Evolutionary conservation across 1,140 invertebrate genomes (phyloP), one percentile per base, ranked within the genome.

Genomic region (Lycorma delicatula): DNA sequence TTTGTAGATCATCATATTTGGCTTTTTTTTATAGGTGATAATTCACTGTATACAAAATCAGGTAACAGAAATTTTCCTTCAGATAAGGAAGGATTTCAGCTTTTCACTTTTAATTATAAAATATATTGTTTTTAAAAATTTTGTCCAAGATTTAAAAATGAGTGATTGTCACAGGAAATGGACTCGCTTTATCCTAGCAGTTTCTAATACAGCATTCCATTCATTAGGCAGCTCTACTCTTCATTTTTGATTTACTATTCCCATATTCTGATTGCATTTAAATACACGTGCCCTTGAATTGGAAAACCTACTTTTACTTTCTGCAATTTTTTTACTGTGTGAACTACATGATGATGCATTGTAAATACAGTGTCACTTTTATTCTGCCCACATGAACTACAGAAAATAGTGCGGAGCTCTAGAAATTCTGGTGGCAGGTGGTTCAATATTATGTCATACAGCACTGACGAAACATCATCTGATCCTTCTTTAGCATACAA

Each of bases 271-370:
- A 47, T 65, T 57, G n/a, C 59, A 59, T 26, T 61, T 56, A 11
- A 63, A 38, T 65, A 65, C 6, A 55, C 63, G 41, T 64, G 61
- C 13, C 61, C 63, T 22, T 56, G 1, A 34, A 63, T 52, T 18
- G 63, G 63, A 50, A 64, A 64, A 16, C 54, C 50, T 13, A 60
- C 29, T 56, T 51, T 60, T 29, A 60, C 28, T 20, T 25, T 13
- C 9, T 64, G 44, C 18, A 64, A 52, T 38, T 59, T 41, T 56
- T 56, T 61, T 57, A 20, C 22, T 44, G 27, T 28, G 29, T 22
- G 56, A 55, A 66, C 63, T 11, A 66, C 28, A 54, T 64, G 59
- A 18, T 38, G 36, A 38, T n/a, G 13, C 20, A 3, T n/a, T 38
- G n/a, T 18, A 38, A 38, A 38, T n/a, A 38, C 20, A n/a, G 36